Base-by-base conservation (phyloP, 2,797 vertebrate species). In the Uromys caudimaculatus region DNA sequence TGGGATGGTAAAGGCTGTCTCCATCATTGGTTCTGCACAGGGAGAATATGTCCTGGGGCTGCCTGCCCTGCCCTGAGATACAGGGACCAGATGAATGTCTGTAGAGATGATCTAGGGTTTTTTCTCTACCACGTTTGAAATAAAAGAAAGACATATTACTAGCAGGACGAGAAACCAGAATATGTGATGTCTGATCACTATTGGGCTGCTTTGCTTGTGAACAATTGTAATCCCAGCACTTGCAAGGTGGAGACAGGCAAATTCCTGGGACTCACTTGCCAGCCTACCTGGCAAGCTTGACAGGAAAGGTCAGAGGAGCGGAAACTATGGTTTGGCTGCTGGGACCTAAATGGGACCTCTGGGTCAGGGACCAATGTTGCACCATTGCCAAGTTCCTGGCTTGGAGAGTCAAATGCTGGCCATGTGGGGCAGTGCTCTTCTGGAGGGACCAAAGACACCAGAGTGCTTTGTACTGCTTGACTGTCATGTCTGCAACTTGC, bases 91-190 rank as follows among this genome's bases (percentile, higher is more conserved):
- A 91, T 6, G 41, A 10, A 32, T 58, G 2, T 41, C 73, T 38
- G 9, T 2, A 75, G n/a, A 64, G 41, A 44, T 67, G 78, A 4
- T 52, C 47, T 35, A 76, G 67, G 35, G 24, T 38, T 73, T 89
- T 79, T 79, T n/a, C 82, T 58, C 77, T 81, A 41, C 52, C 60
- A 32, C 64, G 71, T 97, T 54, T 50, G 47, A 92, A 88, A 94
- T 84, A 71, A 96, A 94, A 94, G 8, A 85, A 64, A 69, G 47
- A 56, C 35, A 71, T 29, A n/a, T 86, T 73, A 52, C n/a, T 29
- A 90, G 86, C 23, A 90, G 52, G 8, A 24, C 62, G 24, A 88
- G 82, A 84, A 88, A 79, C 62, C 79, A 62, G 75, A 11, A 41
- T 16, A 35, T 78, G 54, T 24, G 23, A 76, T 27, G 27, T 52